Base-by-base conservation (phyloP, 2,888 invertebrate genomes). In the Drosophila maculinotata region DNA sequence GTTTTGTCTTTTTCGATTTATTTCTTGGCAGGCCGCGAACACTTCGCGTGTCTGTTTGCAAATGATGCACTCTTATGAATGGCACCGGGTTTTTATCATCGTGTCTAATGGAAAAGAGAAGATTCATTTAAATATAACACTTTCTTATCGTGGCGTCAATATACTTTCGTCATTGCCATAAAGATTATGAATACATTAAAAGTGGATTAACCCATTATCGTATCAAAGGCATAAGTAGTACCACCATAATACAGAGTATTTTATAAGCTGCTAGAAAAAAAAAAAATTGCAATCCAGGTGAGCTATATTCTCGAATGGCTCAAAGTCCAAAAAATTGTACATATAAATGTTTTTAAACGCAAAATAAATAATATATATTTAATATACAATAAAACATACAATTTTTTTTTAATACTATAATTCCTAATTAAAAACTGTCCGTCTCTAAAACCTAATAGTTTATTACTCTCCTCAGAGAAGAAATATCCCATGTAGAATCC, bases 81-180 rank as follows among this genome's bases (percentile, higher is more conserved):
- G 41, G 6, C 45, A 6, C 25, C 15, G 25, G 9, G 33, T 10
- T 64, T 69, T 42, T 75, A 75, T 58, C 45, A 53, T n/a, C 20
- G 20, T n/a, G 6, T 36, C 45, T 15, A 23, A 15, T 35, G 35
- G 15, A 52, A 38, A 70, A 41, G 23, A 47, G 39, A 36, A 59
- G 47, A 66, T 72, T 72, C 52, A 72, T 52, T 35, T 49, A 15
- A 41, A 31, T 52, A 51, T 31, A 39, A 53, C 38, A 44, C 33
- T 33, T 28, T 23, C 48, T 63, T 71, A 72, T 70, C 72, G 36
- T n/a, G 44, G 54, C 23, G 17, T 41, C 45, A 47, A 67, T 35
- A 36, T 25, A 25, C 36, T 38, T 26, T 26, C 52, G 3, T 17
- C 36, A 25, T 25, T 12, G 9, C 8, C 12, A 36, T 56, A 48